Evolutionary conservation across 2,888 invertebrate species (phyloP), one percentile per base, ranked within the genome.

Genomic region (Drosophila helvetica): DNA sequence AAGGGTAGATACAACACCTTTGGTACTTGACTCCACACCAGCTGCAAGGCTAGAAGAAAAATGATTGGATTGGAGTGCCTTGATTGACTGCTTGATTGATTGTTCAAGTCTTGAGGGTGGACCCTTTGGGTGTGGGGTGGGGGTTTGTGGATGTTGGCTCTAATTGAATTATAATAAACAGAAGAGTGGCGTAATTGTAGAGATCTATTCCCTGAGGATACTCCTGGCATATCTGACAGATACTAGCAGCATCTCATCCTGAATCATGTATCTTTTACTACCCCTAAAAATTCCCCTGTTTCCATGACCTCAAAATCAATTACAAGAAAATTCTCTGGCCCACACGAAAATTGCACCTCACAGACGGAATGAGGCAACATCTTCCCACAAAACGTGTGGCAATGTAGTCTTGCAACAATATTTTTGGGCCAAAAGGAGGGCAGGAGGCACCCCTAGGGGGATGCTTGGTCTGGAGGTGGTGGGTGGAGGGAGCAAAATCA

Each of bases 41-140:
- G 30, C 68, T 68, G 22, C 46, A 47, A 38, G 67, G 42, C 56
- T 9, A 18, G 8, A 4, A 9, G 27, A 33, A 48, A 47, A 57
- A 47, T 56, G 57, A 55, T 53, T 53, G 58, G 45, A 50, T 55
- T 43, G 43, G 51, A 33, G 7, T n/a, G 15, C n/a, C 38, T 38
- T 38, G 61, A 61, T 46, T 61, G 56, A 56, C 56, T 70, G 69
- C 70, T 70, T 70, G 67, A 47, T 70, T 70, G 63, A 22, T 42
- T 18, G 10, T 25, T 30, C 45, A n/a, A 15, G 2, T 22, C 27
- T 56, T 22, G 46, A 46, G 56, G 45, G 56, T n/a, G 47, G 19
- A 30, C 15, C n/a, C 46, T 19, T 47, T 56, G 22, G 56, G 56
- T 18, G 19, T 6, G 17, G 15, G 30, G 12, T 3, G 9, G 5